Conservation (phyloP, 2,113 vertebrate genomes). For the Motacilla tschutschensis region DNA sequence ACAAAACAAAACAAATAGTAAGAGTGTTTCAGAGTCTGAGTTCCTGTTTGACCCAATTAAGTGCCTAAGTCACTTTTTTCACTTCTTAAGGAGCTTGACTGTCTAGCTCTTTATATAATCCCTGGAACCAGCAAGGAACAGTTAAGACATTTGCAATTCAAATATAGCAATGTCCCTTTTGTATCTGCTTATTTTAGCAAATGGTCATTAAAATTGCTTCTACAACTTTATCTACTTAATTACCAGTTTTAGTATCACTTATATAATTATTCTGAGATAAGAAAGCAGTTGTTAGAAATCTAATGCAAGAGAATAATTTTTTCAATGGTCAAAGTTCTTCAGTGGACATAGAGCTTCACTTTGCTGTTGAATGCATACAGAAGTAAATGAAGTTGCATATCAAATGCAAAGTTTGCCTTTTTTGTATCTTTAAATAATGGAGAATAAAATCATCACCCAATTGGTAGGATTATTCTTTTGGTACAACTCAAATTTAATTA, state of each 20-base stretch:
- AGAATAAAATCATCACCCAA: not conserved
- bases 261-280: not conserved
- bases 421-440: not conserved
- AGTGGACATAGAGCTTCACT: not conserved
- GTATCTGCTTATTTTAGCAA: not conserved
- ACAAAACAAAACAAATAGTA: not conserved
- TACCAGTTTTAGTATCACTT: not conserved
- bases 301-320: not conserved
- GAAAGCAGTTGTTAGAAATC: not conserved
- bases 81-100: not conserved
- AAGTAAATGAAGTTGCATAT: not conserved
- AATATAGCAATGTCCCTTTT: not conserved
- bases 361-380: not conserved
- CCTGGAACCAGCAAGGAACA: not conserved
- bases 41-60: not conserved
- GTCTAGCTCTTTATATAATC: not conserved
- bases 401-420: not conserved
- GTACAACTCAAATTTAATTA: not conserved
- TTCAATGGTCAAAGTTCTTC: not conserved
- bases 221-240: not conserved
- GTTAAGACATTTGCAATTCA: not conserved
- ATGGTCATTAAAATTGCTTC: not conserved
- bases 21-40: fast-evolving
- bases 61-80: not conserved
- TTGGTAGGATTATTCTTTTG: not conserved